Evolutionary conservation across 1,140 invertebrate species (phyloP).

Genomic region (Lepidurus couesii): DNA sequence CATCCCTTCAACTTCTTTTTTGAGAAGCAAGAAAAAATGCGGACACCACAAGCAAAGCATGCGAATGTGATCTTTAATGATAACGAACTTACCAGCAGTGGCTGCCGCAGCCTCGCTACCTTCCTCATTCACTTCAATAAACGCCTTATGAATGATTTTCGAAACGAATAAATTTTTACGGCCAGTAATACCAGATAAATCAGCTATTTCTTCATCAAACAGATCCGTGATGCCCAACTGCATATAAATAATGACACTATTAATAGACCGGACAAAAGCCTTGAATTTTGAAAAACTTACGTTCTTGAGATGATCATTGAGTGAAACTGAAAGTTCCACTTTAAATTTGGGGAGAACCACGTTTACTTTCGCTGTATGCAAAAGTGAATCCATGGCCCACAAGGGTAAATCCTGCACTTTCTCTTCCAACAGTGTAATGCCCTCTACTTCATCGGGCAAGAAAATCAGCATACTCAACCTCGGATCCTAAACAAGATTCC

Average conservation of each 20-base stretch:
- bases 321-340: constrained; percentile 59
- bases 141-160: constrained; percentile 67
- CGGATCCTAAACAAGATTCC: constrained; percentile 52
- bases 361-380: constrained; percentile 48
- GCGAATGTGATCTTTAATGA: background rate
- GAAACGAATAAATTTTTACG: constrained; percentile 51
- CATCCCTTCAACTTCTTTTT: too few species aligned
- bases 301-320: constrained; percentile 57
- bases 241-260: constrained; percentile 41
- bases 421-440: constrained; percentile 54
- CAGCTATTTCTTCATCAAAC: constrained; percentile 53
- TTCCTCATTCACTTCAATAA: constrained; percentile 73
- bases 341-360: constrained; percentile 69
- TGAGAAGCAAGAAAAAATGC: background rate
- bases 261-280: constrained; percentile 31
- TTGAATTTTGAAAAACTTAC: constrained; percentile 46
- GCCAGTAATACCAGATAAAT: constrained; percentile 57
- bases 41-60: background rate
- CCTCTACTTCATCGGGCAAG: constrained; percentile 57
- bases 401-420: constrained; percentile 53
- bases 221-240: constrained; percentile 62
- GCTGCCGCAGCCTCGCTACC: constrained; percentile 69
- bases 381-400: constrained; percentile 50
- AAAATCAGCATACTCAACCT: constrained; percentile 66
- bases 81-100: constrained; percentile 51